Percentiles rank a stretch among this genome's conserved stretches.
These are phyloP conservation scores for Manacus vitellinus DNA, from an alignment of 2,113 vertebrate species.

Conservation along the genomic window DNA sequence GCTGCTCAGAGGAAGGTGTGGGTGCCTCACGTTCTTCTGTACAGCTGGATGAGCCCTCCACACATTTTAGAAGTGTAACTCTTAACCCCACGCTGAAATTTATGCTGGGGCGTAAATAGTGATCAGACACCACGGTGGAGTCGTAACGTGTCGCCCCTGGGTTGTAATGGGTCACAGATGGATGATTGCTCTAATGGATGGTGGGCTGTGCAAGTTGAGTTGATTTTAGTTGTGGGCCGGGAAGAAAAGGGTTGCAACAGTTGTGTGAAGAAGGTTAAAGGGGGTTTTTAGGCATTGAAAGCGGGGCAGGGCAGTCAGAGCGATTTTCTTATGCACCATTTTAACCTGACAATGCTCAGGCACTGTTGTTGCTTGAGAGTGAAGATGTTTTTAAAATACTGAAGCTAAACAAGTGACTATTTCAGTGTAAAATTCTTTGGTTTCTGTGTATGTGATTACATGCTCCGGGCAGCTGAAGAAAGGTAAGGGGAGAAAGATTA, in stretches of 20 bases:
- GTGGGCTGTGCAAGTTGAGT: not conserved
- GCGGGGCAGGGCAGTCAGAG: not conserved
- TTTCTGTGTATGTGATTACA: not conserved
- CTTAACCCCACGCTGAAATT: not conserved
- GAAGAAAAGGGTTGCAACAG: constrained; percentile 53
- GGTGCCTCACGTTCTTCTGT: not conserved
- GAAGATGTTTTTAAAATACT: not conserved
- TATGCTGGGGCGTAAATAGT: not conserved
- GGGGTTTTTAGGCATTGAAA: not conserved
- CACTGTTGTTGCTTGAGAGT: not conserved
- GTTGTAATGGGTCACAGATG: not conserved
- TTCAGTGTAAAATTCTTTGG: not conserved
- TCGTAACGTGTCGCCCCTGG: not conserved
- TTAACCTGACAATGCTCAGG: not conserved
- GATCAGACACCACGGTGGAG: not conserved
- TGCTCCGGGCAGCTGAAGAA: not conserved
- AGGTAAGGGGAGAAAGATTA: constrained; percentile 8
- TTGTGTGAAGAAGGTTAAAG: constrained; percentile 19
- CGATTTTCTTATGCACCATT: not conserved
- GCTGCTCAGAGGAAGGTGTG: not conserved
- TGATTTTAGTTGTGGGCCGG: not conserved
- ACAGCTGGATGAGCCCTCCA: not conserved
- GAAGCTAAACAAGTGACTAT: not conserved
- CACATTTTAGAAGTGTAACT: not conserved
- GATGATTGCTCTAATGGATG: not conserved